Evolutionary conservation across 2,113 vertebrate genomes (phyloP).

Genomic region (Macheiramphus alcinus): DNA sequence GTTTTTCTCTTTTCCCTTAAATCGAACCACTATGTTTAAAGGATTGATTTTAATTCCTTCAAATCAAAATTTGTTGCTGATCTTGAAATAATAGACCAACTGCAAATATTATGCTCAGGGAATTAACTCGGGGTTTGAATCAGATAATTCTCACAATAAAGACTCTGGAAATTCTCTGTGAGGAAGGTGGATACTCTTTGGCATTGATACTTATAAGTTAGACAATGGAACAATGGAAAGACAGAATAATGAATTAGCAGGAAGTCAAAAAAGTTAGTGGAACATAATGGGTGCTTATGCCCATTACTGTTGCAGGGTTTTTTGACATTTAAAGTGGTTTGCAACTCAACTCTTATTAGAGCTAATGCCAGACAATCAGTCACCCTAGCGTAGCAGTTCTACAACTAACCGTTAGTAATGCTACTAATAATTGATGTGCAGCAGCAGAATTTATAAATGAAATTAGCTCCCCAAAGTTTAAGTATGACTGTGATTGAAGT

Average conservation of each 20-base stretch:
- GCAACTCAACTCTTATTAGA: slow-evolving; percentile 16
- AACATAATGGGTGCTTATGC: not conserved
- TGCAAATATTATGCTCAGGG: not conserved
- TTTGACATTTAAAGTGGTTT: slow-evolving; percentile 54
- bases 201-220: not conserved
- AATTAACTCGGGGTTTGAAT: not conserved
- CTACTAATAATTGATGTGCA: slow-evolving; percentile 12
- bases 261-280: not conserved
- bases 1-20: not conserved
- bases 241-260: not conserved
- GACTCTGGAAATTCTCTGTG: not conserved
- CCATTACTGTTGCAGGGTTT: not conserved
- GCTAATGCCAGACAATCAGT: slow-evolving; percentile 16
- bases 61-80: not conserved
- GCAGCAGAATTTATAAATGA: slow-evolving; percentile 46
- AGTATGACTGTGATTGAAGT: slow-evolving; percentile 19
- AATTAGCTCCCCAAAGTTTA: slow-evolving; percentile 42
- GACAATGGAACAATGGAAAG: not conserved
- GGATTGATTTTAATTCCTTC: not conserved
- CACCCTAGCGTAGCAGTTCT: not conserved
- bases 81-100: not conserved
- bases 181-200: not conserved
- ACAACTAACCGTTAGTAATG: not conserved
- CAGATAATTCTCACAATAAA: not conserved
- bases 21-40: not conserved